Percentiles rank a stretch among this genome's conserved stretches.
Conservation (phyloP, 2,888 invertebrate genomes). For the Eudemis profundana region DNA sequence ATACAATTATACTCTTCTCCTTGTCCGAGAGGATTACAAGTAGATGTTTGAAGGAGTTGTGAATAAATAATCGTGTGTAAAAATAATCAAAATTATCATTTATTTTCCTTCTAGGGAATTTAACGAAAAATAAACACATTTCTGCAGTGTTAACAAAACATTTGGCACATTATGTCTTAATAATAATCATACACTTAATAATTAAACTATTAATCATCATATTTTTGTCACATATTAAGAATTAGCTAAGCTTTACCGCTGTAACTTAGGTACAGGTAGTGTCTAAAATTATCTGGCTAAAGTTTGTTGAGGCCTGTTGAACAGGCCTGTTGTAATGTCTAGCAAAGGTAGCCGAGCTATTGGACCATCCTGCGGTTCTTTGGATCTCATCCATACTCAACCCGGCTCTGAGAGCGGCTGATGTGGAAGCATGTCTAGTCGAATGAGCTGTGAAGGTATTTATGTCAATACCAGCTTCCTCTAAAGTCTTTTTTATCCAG, state of each 20-base stretch:
- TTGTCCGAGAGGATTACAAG: too few species aligned
- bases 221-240: too few species aligned
- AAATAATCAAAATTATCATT: slow-evolving; percentile 6
- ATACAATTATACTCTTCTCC: too few species aligned
- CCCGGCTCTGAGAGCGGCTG: background rate
- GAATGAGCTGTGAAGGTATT: slow-evolving; percentile 27
- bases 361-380: background rate
- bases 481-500: slow-evolving; percentile 16
- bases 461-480: slow-evolving; percentile 3
- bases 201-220: too few species aligned
- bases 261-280: background rate
- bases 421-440: background rate
- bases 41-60: slow-evolving; percentile 33
- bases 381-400: background rate
- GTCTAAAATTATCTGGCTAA: background rate
- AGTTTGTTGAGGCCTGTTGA: background rate
- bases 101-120: background rate
- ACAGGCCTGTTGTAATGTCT: slow-evolving; percentile 1
- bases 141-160: too few species aligned
- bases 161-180: too few species aligned
- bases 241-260: background rate
- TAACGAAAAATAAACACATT: slow-evolving; percentile 5
- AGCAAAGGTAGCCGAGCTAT: background rate
- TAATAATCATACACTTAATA: too few species aligned
- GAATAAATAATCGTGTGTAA: background rate